These are phyloP conservation scores for Anguilla japonica DNA, from an alignment of 2,113 vertebrate species.

Conservation along the genomic window DNA sequence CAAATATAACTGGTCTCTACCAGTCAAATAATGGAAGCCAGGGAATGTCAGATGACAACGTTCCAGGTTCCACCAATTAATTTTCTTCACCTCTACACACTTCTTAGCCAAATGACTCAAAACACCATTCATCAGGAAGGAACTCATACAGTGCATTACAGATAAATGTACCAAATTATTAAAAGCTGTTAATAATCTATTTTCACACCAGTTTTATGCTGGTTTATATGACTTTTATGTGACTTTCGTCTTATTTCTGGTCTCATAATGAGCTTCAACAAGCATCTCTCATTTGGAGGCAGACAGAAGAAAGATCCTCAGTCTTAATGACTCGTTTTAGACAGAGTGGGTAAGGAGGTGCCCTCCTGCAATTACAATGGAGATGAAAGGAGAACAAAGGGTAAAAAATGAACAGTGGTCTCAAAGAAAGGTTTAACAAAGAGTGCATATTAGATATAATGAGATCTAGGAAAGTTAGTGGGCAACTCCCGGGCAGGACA, in stretches of 20 bases:
- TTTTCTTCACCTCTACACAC: no score
- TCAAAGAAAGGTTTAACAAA: background rate
- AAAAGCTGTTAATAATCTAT: background rate
- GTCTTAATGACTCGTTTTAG: slow-evolving; percentile 9
- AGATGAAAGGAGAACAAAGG: background rate
- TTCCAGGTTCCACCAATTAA: no score
- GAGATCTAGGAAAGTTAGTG: background rate
- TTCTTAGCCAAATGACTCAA: no score
- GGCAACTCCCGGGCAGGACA: background rate
- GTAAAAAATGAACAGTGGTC: background rate
- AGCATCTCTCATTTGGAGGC: background rate
- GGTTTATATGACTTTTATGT: background rate
- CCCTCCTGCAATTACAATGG: background rate
- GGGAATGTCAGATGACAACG: no score
- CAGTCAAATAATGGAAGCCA: no score
- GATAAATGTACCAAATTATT: background rate
- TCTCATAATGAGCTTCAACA: background rate
- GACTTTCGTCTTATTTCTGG: slow-evolving; percentile 12
- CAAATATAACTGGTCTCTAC: no score
- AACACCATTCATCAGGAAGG: no score
- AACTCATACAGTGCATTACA: no score
- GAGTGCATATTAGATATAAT: background rate
- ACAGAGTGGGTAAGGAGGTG: background rate
- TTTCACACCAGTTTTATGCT: background rate
- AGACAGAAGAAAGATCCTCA: background rate